Base-by-base conservation (phyloP, 1,140 invertebrate genomes). In the Temnothorax nylanderi region DNA sequence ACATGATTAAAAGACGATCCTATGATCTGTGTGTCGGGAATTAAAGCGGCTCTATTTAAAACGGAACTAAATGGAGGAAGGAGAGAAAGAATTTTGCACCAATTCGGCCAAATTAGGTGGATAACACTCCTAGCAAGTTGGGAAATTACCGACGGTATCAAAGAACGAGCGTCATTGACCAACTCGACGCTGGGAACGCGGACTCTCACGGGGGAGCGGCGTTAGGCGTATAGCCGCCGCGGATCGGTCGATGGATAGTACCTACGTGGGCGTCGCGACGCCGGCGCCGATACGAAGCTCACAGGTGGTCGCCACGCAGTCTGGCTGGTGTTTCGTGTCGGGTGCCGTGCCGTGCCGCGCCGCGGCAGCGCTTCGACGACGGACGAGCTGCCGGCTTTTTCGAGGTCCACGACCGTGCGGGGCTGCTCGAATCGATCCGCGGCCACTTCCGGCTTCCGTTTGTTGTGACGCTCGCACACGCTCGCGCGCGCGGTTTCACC, bases 231-330 rank as follows among this genome's bases (percentile, higher is more conserved):
- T 41, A 62, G 69, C 47, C 72, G 26, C 26, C 26, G 26, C 26
- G 64, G 65, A 16, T 62, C 82, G 90, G 89, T 91, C 89, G 89
- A 91, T 91, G 89, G 74, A 88, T 87, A 86, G 81, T 90, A 69
- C 65, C 65, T 69, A 89, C 76, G 87, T 82, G 87, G 88, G 88
- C 90, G 91, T 90, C 87, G 88, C 91, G 92, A 93, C 92, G 92
- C 92, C 89, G 91, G 91, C 92, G 92, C 91, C 89, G 86, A 85
- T 56, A 88, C 62, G 91, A 93, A 89, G 93, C 88, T 94, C 92
- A 94, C 93, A 94, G 93, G 93, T 94, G 93, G 93, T 94, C 93
- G 93, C 91, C 93, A 93, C 92, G 93, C 93, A 93, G 93, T 94
- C 93, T 93, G 90, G 87, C 88, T 80, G 82, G 85, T 92, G 88